Base-by-base conservation (phyloP, 2,888 invertebrate genomes). In the Drosophila eohydei region DNA sequence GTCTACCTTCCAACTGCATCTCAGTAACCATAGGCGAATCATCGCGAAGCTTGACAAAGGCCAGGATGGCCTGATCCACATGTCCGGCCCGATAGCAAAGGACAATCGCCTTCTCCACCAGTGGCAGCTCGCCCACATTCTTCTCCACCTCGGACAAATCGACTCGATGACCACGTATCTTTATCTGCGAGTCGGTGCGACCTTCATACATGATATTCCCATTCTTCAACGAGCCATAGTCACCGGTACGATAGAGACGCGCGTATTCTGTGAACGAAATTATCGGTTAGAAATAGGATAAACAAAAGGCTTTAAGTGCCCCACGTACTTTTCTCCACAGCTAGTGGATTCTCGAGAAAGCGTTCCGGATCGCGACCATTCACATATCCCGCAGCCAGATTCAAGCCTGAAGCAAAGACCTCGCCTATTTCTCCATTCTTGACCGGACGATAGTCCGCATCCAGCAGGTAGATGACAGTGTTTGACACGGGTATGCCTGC, bases 131-230 rank as follows among this genome's bases (percentile, higher is more conserved):
- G 34, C 94, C 93, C 0, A 97, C 94, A 7, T 95, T 95, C 70
- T 95, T 95, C 87, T 98, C 97, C 1, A 98, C 95, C 93, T 98
- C 98, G 2, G 95, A 94, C 54, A 97, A 93, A 90, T 98, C 97
- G 0, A 98, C 97, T 11, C 97, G 94, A 89, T 98, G 97, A 0
- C 98, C 98, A 48, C 97, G 94, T 60, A 97, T 95, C 94, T 97
- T 98, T 41, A 96, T 94, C 92, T 97, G 97, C 0, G 97, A 96
- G 92, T 97, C 97, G 0, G 96, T 96, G 34, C 98, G 94, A 0
- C 98, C 98, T 81, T 97, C 96, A 89, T 95, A 97, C 64, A 95
- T 92, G 30, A 97, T 92, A 8, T 94, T 94, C 0, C 95, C 95
- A 57, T 95, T 93, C 65, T 88, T 88, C 0, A 97, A 93, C 14